Base-by-base conservation (phyloP, 2,113 vertebrate species). In the Hiodon alosoides region DNA sequence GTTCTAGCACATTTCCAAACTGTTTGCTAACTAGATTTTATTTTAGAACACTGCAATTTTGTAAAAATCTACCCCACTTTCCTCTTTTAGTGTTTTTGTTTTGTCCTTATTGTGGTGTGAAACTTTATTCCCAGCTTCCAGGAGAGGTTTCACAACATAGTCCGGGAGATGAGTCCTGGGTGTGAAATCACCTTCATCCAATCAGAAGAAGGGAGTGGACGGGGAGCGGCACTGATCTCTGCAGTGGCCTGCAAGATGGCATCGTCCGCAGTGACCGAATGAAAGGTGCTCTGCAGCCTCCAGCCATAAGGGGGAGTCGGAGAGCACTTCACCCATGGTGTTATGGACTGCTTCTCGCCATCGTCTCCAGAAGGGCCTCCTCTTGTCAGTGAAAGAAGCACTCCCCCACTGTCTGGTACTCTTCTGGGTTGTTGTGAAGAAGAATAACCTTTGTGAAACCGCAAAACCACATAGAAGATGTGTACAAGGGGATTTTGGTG, bases 181-280 rank as follows among this genome's bases (percentile, higher is more conserved):
- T 96, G 95, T 7, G 93, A 98, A 76, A 96, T 98, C 86, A 93
- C 93, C 76, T 98, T 99, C 91, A 91, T 99, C 82, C 93, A 98
- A 81, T 97, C 96, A 0, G 93, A 98, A 78, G 97, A 99, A 80
- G 97, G 96, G 76, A 98, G 96, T 0, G 96, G 96, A 14, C 89
- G 96, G 0, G 97, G 97, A 0, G 97, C 96, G 0, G 97, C 97
- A 0, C 92, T 99, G 2, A 94, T 99, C 85, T 99, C 96, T 0
- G 96, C 97, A 0, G 95, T 98, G 59, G 97, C 96, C 69, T 94
- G 92, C 79, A 99, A 98, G 83, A 98, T 98, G 94, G 96, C 90
- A 0, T 83, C 93, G 8, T 92, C 87, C 77, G 89, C 95, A 87
- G 87, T 94, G 80, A 86, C 87, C 57, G 90, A 90, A 62, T 94